A percentile compares a stretch with the other conserved stretches of the same genome.
These are phyloP conservation scores for Perca fluviatilis DNA, from an alignment of 2,113 vertebrate genomes.

Conservation along the genomic window DNA sequence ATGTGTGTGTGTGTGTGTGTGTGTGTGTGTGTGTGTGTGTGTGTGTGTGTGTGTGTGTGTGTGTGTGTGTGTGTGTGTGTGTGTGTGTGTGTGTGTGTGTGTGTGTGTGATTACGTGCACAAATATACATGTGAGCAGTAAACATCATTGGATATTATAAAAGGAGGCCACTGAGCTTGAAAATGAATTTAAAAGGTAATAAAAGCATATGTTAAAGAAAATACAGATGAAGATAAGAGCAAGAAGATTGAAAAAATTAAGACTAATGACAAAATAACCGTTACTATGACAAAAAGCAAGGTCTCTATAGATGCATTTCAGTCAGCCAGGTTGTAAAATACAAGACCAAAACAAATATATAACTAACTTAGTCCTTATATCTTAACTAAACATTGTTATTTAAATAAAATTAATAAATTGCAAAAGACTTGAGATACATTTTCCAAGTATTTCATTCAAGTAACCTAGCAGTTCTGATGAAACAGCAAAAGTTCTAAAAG, in stretches of 20 bases:
- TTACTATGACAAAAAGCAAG: neutral
- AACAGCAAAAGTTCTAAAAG: neutral
- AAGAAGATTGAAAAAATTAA: neutral
- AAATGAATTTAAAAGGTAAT: neutral
- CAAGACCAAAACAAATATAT: neutral
- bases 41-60: neutral
- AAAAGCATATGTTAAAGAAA: neutral
- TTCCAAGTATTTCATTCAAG: neutral
- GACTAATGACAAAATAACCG: neutral
- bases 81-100: neutral
- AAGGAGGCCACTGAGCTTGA: slow-evolving; percentile 17
- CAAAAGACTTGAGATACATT: neutral
- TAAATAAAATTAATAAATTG: neutral
- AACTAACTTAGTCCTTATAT: neutral
- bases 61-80: neutral
- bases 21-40: neutral
- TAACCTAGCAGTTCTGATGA: neutral
- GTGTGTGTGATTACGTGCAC: no score
- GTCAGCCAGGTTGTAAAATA: neutral
- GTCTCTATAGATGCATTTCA: neutral
- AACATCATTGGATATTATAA: neutral
- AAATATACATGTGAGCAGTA: neutral
- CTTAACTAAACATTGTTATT: neutral
- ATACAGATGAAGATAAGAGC: neutral
- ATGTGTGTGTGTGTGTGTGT: neutral